Evolutionary conservation across 2,113 vertebrate species (phyloP), one percentile per base, ranked within the genome.

Genomic region (Phrynocephalus versicolor): DNA sequence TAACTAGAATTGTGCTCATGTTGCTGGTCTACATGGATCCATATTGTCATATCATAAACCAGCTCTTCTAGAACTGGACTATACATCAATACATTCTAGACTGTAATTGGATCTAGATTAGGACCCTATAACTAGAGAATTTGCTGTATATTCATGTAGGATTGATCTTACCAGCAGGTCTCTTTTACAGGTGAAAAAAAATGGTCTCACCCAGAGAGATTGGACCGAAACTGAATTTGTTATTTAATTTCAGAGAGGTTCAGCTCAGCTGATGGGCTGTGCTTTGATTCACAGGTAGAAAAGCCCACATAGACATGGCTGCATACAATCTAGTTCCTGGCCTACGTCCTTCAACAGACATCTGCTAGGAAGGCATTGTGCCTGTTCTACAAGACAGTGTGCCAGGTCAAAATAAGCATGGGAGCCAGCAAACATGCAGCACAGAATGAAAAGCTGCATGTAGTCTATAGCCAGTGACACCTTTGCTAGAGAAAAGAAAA

Each of bases 321-420:
- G 71, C 51, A 16, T 77, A 60, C 35, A 55, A 77, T 81, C n/a
- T 39, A 30, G 9, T 77, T 76, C 27, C 80, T 90, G 79, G 83
- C 39, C 85, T 1, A 9, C 37, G 25, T 80, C 81, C 45, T 67
- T 30, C 83, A 41, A 87, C 10, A 60, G 55, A 83, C 74, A 88
- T 78, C 65, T 90, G 87, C n/a, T 87, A 81, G 1, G 45, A 58
- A 75, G 74, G 57, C 55, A 86, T 12, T 1, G 15, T 83, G 55
- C 33, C 80, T 30, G 37, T 79, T 83, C 16, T n/a, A 60, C 77
- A 84, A 86, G 60, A 21, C 62, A 3, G 30, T 65, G 51, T 81
- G 79, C 13, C 33, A 51, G 65, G 70, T 55, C 65, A 78, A n/a
- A 71, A 57, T n/a, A 73, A 19, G 57, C 33, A 9, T 2, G 64